Percentiles rank a stretch among this genome's conserved stretches.
These are phyloP conservation scores for Stenurella melanura DNA, from an alignment of 2,888 invertebrate species.

Conservation along the genomic window DNA sequence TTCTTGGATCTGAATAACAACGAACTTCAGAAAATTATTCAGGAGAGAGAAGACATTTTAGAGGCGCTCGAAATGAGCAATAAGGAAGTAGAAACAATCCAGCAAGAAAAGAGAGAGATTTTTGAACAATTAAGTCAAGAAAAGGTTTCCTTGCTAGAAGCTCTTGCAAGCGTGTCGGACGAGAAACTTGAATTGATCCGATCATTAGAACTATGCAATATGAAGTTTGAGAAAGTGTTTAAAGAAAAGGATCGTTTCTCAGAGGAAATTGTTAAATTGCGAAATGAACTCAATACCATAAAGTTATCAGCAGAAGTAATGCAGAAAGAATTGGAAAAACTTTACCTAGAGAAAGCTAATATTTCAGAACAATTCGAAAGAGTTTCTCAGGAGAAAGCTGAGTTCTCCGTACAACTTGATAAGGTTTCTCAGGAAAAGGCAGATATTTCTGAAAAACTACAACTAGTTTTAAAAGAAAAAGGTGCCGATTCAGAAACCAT, in stretches of 20 bases:
- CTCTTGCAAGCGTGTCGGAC: constrained; percentile 23
- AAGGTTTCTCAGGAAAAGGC: constrained; percentile 49
- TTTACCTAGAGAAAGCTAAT: constrained; percentile 32
- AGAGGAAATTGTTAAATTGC: constrained; percentile 1
- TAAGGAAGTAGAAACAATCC: constrained; percentile 50
- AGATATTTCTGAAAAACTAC: constrained; percentile 14
- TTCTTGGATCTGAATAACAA: constrained; percentile 56
- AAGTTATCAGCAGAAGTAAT: constrained; percentile 5
- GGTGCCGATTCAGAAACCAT: constrained; percentile 42
- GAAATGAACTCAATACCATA: background rate
- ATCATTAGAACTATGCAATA: constrained; percentile 16
- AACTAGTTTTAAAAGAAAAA: constrained; percentile 37
- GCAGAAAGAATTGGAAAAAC: constrained; percentile 17
- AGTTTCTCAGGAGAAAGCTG: constrained; percentile 46
- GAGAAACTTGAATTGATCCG: constrained; percentile 41
- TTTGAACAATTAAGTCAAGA: constrained; percentile 23
- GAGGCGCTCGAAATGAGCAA: constrained; percentile 58
- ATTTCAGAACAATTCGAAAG: constrained; percentile 49
- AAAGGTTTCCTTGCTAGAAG: constrained; percentile 20
- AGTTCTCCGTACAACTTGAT: constrained; percentile 51
- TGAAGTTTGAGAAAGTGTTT: background rate
- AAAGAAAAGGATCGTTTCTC: constrained; percentile 25
- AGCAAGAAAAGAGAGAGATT: constrained; percentile 15
- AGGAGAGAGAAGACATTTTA: constrained; percentile 56
- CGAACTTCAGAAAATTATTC: constrained; percentile 52